Percentiles rank a stretch among this genome's conserved stretches.
Conservation (phyloP, 1,140 invertebrate species). For the Cyrtorhinus lividipennis region DNA sequence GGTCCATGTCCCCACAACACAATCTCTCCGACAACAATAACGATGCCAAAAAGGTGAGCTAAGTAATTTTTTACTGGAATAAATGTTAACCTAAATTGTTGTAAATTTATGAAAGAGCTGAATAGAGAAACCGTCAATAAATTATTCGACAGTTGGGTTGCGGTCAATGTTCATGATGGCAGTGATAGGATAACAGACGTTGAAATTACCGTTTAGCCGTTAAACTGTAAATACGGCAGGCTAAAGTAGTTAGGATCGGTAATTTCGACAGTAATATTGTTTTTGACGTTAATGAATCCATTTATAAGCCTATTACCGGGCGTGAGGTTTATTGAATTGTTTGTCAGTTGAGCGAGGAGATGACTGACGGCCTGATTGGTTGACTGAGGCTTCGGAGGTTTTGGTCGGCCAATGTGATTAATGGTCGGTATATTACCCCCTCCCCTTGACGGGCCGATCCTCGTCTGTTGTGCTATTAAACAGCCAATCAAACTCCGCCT, state of each 20-base stretch:
- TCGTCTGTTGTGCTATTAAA: too few species aligned
- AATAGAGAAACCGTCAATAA: too few species aligned
- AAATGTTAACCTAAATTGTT: too few species aligned
- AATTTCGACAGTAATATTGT: not conserved
- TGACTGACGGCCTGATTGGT: constrained; percentile 13
- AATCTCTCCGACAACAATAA: constrained; percentile 83
- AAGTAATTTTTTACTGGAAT: too few species aligned
- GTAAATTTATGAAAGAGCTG: too few species aligned
- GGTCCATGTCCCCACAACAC: constrained; percentile 58
- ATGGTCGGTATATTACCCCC: constrained; percentile 5
- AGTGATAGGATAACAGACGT: too few species aligned
- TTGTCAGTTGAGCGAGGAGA: not conserved
- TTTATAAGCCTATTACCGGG: constrained; percentile 13
- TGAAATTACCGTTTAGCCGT: too few species aligned
- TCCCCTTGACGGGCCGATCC: not conserved
- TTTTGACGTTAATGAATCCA: not conserved
- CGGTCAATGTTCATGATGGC: too few species aligned
- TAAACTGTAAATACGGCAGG: too few species aligned
- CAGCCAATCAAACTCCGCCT: not conserved
- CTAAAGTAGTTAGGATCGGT: too few species aligned
- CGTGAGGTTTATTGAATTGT: not conserved
- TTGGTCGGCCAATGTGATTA: not conserved
- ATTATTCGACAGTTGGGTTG: too few species aligned
- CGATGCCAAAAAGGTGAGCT: constrained; percentile 80
- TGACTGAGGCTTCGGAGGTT: too few species aligned